A percentile compares a stretch with the other conserved stretches of the same genome.
phyloP scores from a whole-genome alignment of 2,113 vertebrate genomes.

The Notechis scutatus region DNA sequence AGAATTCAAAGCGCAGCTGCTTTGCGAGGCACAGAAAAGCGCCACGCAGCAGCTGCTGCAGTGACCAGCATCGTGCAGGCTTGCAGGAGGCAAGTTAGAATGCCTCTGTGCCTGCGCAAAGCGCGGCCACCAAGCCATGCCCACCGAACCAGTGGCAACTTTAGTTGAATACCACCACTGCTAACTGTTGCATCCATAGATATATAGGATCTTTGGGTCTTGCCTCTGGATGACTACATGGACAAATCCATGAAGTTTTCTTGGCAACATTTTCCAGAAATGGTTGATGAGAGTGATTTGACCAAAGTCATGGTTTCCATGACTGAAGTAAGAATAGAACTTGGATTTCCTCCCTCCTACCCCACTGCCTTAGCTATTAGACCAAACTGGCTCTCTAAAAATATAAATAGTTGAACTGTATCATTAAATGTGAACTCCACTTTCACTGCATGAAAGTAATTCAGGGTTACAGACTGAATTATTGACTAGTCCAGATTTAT shows the following conservation, averaged over 20 bases:
- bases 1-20: too few species aligned
- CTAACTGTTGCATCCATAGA: background rate
- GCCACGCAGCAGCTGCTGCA: too few species aligned
- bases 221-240: background rate
- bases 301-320: background rate
- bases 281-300: background rate
- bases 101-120: too few species aligned
- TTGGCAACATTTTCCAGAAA: background rate
- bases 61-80: too few species aligned
- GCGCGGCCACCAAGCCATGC: too few species aligned
- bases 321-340: background rate
- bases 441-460: background rate
- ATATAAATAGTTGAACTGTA: background rate
- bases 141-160: too few species aligned
- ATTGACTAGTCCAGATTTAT: background rate
- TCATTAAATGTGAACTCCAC: background rate
- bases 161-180: too few species aligned
- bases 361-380: background rate
- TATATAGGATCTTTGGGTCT: background rate
- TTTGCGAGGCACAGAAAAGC: too few species aligned
- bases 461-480: background rate
- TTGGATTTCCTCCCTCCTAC: background rate
- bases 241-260: background rate
- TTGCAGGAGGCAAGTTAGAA: too few species aligned
- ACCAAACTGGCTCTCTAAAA: background rate